These are phyloP conservation scores for Neogale vison DNA, from an alignment of 2,113 vertebrate species.

Conservation along the genomic window DNA sequence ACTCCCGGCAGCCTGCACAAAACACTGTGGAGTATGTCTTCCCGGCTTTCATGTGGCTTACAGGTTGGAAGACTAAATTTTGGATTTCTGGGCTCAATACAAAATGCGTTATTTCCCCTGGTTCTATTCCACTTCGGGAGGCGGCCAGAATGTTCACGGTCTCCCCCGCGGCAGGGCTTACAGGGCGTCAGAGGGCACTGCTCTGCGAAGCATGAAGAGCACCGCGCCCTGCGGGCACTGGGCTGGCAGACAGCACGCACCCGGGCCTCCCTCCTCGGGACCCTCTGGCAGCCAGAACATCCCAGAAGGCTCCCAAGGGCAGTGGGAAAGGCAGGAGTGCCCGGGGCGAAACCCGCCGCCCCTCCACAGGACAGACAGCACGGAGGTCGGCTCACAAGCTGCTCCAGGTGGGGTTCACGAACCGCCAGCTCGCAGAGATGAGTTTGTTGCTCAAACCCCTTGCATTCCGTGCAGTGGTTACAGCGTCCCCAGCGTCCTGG, in stretches of 20 bases:
- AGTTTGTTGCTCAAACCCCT: background rate
- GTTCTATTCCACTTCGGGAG: fast-evolving
- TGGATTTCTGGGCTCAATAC: too few species aligned
- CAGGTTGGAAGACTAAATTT: background rate
- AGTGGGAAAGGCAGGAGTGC: fast-evolving
- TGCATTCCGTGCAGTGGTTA: fast-evolving
- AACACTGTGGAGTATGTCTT: background rate
- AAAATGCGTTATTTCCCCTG: too few species aligned
- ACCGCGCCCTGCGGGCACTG: fast-evolving
- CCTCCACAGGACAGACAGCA: background rate
- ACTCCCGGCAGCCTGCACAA: background rate
- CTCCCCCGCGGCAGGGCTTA: background rate
- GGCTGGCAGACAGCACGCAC: fast-evolving
- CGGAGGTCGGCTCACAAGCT: background rate
- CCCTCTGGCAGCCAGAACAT: background rate
- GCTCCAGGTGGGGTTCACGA: slow-evolving; percentile 43
- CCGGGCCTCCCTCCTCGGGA: fast-evolving
- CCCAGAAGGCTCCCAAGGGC: fast-evolving
- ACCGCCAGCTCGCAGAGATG: background rate
- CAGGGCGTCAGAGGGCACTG: fast-evolving
- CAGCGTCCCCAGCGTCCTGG: background rate
- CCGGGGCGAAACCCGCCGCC: background rate
- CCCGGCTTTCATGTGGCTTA: too few species aligned
- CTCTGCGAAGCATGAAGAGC: fast-evolving
- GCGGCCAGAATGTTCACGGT: background rate